A percentile compares a stretch with the other conserved stretches of the same genome.
Evolutionary conservation across 2,888 invertebrate species (phyloP).

Genomic region (Thera britannica): DNA sequence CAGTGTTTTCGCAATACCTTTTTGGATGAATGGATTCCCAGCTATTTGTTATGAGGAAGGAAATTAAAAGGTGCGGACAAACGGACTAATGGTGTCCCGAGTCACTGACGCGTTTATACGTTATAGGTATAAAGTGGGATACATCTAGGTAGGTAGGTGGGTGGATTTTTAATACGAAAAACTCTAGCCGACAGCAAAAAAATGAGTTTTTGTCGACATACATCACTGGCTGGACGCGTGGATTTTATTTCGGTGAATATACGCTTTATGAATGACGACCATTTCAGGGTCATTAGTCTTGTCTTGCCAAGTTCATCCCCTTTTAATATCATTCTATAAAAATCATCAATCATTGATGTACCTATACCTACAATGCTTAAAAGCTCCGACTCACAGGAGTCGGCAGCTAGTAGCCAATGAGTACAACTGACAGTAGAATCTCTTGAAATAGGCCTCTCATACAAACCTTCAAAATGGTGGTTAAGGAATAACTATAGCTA

Average conservation of each 20-base stretch:
- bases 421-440: no score
- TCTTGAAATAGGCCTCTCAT: no score
- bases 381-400: no score
- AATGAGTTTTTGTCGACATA: constrained; percentile 22
- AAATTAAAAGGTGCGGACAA: constrained; percentile 53
- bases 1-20: constrained; percentile 37
- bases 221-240: neutral
- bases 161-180: constrained; percentile 24
- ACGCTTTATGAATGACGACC: neutral
- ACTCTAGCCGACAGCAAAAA: constrained; percentile 11
- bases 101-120: constrained; percentile 20
- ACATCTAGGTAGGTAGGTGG: constrained; percentile 14
- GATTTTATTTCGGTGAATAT: neutral
- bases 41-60: constrained; percentile 49
- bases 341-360: neutral
- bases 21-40: constrained; percentile 32
- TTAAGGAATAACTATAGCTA: no score
- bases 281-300: no score
- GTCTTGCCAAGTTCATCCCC: no score
- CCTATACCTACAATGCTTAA: no score
- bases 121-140: constrained; percentile 2
- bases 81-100: constrained; percentile 44
- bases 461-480: no score
- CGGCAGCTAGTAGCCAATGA: no score
- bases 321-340: neutral